These are phyloP conservation scores for Malurus elegans DNA, from an alignment of 2,113 vertebrate species.

Conservation along the genomic window DNA sequence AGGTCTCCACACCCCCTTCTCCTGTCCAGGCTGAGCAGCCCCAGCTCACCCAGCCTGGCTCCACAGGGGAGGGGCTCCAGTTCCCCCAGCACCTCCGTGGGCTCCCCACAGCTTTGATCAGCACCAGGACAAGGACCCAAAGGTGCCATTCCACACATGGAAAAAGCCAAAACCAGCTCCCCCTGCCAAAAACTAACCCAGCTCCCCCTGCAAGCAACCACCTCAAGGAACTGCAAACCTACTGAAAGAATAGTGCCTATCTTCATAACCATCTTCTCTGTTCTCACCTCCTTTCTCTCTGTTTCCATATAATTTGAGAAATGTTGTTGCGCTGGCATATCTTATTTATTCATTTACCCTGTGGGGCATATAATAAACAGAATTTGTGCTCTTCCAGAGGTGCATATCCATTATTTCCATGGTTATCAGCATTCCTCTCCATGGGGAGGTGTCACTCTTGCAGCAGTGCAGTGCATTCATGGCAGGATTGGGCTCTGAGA, in stretches of 20 bases:
- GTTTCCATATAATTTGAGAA: not conserved
- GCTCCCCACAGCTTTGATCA: not conserved
- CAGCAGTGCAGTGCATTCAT: not conserved
- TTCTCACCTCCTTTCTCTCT: not conserved
- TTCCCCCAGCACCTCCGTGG: not conserved
- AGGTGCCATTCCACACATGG: not conserved
- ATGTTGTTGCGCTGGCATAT: not conserved
- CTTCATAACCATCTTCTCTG: not conserved
- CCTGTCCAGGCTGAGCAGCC: not conserved
- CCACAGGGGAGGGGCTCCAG: not conserved
- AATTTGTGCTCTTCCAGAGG: not conserved
- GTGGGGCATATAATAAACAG: not conserved
- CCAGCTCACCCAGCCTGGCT: not conserved
- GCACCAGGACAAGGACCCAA: not conserved
- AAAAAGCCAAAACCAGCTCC: not conserved
- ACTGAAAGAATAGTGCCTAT: not conserved
- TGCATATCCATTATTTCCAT: not conserved
- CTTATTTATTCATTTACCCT: not conserved
- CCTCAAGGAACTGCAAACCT: not conserved
- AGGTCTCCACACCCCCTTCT: not conserved
- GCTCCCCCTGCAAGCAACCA: not conserved
- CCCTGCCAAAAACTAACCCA: not conserved
- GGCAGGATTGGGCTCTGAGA: not conserved
- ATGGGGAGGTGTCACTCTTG: not conserved
- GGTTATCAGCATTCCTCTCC: not conserved